Evolutionary conservation across 2,113 vertebrate species (phyloP), one percentile per base, ranked within the genome.

Genomic region (Pachypanchax playfairii): DNA sequence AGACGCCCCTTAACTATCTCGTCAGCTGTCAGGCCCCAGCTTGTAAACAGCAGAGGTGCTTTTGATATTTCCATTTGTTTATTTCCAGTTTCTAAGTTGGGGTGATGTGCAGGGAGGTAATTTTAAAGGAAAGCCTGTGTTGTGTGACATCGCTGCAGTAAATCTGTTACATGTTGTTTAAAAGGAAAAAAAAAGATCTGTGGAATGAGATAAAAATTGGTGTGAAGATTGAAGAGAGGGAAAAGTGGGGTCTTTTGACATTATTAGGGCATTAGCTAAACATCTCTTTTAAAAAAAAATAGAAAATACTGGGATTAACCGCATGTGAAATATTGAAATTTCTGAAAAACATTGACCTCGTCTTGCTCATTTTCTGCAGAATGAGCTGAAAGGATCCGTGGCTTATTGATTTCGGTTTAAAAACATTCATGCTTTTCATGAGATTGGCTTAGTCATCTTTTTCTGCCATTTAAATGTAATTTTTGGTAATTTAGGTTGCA

Each of bases 1-100:
- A 92, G 79, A 91, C 83, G 79, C 79, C 92, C 91, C 91, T 93
- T 93, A 93, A 93, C 84, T 85, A 84, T 89, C 85, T 90, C 76
- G 73, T 89, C 79, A 89, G 87, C 87, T 87, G 89, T 90, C 87
- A 87, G 73, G 57, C 55, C 63, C 74, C 52, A 4, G 70, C 83
- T 76, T 75, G 70, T 85, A 88, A 91, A 91, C 79, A 88, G 78
- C 66, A 58, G 65, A 73, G 75, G 79, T 80, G 75, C 80, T 66
- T 85, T 82, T 88, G 84, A 88, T 88, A 85, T 89, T 88, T 89
- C 60, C 77, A 77, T 90, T 88, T 82, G 75, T 85, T 88, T 88
- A 72, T 84, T 79, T 75, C 68, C 61, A 46, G 58, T 80, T 54
- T 58, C 60, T 74, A 59, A 58, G 49, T 84, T 66, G 50, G n/a